Percentiles rank a stretch among this genome's conserved stretches.
These are phyloP conservation scores for Drosophila rufa DNA, from an alignment of 1,140 invertebrate species.

Conservation along the genomic window DNA sequence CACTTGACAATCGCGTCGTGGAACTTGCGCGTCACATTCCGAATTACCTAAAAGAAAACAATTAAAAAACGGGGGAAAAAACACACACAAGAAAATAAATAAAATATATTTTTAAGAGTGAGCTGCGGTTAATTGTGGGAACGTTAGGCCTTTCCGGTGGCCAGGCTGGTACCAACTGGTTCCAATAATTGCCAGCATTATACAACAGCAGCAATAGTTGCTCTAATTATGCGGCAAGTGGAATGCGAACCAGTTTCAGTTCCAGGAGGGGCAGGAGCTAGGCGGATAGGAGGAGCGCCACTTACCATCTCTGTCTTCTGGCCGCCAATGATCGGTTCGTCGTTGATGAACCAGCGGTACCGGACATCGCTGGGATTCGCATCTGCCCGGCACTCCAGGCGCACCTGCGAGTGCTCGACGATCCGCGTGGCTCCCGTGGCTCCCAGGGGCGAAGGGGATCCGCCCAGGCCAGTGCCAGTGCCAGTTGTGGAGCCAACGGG, in stretches of 20 bases:
- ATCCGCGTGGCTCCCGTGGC: slow-evolving; percentile 87
- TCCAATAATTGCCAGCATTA: slow-evolving; percentile 71
- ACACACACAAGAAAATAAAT: not conserved
- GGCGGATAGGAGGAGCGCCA: slow-evolving; percentile 14
- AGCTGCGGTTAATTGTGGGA: slow-evolving; percentile 67
- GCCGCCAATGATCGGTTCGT: slow-evolving; percentile 88
- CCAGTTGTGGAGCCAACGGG: not conserved
- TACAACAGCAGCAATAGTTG: slow-evolving; percentile 69
- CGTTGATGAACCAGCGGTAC: slow-evolving; percentile 91
- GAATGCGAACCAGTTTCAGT: slow-evolving; percentile 62
- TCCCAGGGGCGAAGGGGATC: not conserved
- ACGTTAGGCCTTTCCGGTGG: slow-evolving; percentile 73
- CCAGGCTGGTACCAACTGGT: slow-evolving; percentile 53
- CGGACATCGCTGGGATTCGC: slow-evolving; percentile 91
- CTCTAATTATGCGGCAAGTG: slow-evolving; percentile 74
- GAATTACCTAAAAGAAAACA: slow-evolving; percentile 85
- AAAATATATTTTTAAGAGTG: not conserved
- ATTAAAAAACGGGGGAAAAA: not conserved
- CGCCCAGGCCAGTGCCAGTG: slow-evolving; percentile 84
- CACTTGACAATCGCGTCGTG: slow-evolving; percentile 92
- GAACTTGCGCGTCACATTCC: slow-evolving; percentile 89
- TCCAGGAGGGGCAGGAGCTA: too few relatives aligned
- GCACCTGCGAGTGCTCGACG: slow-evolving; percentile 92
- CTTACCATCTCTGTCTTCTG: slow-evolving; percentile 87
- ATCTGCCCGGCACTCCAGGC: slow-evolving; percentile 90